Evolutionary conservation across 2,888 invertebrate species (phyloP).

Genomic region (Carterocephalus palaemon): DNA sequence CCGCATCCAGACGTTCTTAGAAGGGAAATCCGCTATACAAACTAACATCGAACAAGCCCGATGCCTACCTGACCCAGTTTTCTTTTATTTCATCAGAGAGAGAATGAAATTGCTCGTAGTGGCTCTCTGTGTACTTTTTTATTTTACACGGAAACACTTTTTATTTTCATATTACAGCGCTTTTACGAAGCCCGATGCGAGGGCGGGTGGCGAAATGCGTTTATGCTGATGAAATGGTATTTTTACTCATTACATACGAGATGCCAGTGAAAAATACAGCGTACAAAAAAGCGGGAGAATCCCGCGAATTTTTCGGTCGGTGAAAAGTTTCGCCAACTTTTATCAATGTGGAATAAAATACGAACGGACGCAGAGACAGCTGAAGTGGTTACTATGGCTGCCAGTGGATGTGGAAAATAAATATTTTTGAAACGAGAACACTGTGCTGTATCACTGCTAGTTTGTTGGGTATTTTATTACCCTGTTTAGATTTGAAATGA

Average conservation of each 20-base stretch:
- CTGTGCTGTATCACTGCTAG: too few relatives aligned
- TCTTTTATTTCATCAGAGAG: constrained; percentile 69
- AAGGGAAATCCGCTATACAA: constrained; percentile 6
- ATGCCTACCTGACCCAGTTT: constrained; percentile 67
- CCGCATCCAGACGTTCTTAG: constrained; percentile 8
- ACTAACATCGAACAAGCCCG: constrained; percentile 28
- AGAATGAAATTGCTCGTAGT: constrained; percentile 73
- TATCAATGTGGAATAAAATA: constrained; percentile 11
- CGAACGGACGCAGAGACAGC: constrained; percentile 4
- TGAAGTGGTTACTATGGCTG: constrained; percentile 11
- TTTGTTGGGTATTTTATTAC: too few relatives aligned
- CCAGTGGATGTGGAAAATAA: too few relatives aligned
- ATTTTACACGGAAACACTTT: constrained; percentile 52
- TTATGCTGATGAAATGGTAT: constrained; percentile 39
- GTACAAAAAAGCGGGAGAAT: constrained; percentile 4
- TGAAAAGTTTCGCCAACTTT: constrained; percentile 11
- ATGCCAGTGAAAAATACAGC: constrained; percentile 6
- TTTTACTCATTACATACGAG: constrained; percentile 28
- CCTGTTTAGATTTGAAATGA: too few relatives aligned
- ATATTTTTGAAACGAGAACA: constrained; percentile 6
- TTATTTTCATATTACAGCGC: constrained; percentile 53
- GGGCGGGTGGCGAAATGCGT: constrained; percentile 32
- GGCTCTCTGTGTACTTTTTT: constrained; percentile 46
- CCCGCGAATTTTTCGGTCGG: constrained; percentile 14
- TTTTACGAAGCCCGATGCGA: constrained; percentile 30